Base-by-base conservation (phyloP, 2,888 invertebrate species). In the Protonemura montana region DNA sequence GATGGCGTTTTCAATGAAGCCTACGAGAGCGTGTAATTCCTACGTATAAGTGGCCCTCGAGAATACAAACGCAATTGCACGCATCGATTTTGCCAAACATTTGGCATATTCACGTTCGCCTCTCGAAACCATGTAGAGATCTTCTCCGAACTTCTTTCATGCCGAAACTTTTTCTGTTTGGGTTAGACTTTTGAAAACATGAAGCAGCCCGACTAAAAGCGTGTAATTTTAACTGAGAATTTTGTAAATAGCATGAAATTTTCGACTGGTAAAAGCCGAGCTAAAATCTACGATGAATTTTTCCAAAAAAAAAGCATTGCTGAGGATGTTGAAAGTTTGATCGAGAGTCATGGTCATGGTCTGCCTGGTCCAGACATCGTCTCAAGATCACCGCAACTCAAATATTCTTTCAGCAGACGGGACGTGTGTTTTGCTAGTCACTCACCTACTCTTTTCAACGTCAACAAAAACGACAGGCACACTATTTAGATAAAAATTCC, bases 81-180 rank as follows among this genome's bases (percentile, higher is more conserved):
- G 84, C 84, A 84, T 84, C 84, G 76, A 84, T 84, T 84, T 84
- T n/a, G 84, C 59, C 84, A 84, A 76, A 59, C 84, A 84, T 84
- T 28, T 76, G 84, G 26, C 28, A 28, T 25, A 59, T 59, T 76
- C 27, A 81, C 27, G 82, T 26, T 16, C 59, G n/a, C 27, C 76
- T 76, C 76, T 84, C 84, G 76, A 84, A 21, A 83, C 26, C 82
- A 83, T 83, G 82, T n/a, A 42, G 26, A 81, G 27, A 76, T 27
- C 76, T 81, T 81, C 81, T 30, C 29, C 28, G 81, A 81, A 81
- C 28, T 27, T 84, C 84, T 84, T 84, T 84, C 84, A 84, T 76
- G 0, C n/a, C 41, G 28, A 59, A 81, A 29, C 81, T 81, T 76
- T 84, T 84, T 84, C 59, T 26, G 21, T 84, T 13, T 27, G 28